Base-by-base conservation (phyloP, 1,140 invertebrate genomes). In the Epicauta chinensis region DNA sequence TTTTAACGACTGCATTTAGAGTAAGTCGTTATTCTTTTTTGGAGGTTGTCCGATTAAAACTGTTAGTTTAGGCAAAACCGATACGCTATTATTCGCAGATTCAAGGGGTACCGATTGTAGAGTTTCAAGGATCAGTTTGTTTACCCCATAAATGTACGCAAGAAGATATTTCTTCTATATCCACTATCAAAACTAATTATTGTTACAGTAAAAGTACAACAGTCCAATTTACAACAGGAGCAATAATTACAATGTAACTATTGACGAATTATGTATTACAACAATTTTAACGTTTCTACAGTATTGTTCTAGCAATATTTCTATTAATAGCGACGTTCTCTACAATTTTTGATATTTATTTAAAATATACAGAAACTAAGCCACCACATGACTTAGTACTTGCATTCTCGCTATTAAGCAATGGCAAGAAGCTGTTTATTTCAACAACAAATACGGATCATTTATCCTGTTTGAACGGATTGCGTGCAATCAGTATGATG, bases 401-500 rank as follows among this genome's bases (percentile, higher is more conserved):
- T 23, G 52, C 63, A 11, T 74, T 73, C 53, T 74, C 73, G 0
- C 39, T 72, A 3, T 69, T 66, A 32, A 66, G 62, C 2, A 74
- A 74, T 47, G 62, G 63, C 5, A 51, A 58, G 12, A 65, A 64
- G 4, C 47, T 73, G 11, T 45, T 70, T 13, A 64, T 43, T 2
- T 65, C 65, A 16, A 57, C 48, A 0, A 55, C 49, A 48, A 61
- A 53, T 15, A 16, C 65, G 10, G 61, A 61, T 2, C 56, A 64
- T 5, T 46, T 80, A 3, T 64, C 69, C 29, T 78, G 75, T 56
- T 39, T 81, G 40, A 74, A 81, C 45, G 79, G 80, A 0, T 64
- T 82, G 15, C 71, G 77, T 38, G 72, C 76, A 17, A 63, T 84
- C 12, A 78, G 77, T 37, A 80, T 83, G 70, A 65, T 75, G 16